These are phyloP conservation scores for Tichodroma muraria DNA, from an alignment of 2,113 vertebrate genomes.

Conservation along the genomic window DNA sequence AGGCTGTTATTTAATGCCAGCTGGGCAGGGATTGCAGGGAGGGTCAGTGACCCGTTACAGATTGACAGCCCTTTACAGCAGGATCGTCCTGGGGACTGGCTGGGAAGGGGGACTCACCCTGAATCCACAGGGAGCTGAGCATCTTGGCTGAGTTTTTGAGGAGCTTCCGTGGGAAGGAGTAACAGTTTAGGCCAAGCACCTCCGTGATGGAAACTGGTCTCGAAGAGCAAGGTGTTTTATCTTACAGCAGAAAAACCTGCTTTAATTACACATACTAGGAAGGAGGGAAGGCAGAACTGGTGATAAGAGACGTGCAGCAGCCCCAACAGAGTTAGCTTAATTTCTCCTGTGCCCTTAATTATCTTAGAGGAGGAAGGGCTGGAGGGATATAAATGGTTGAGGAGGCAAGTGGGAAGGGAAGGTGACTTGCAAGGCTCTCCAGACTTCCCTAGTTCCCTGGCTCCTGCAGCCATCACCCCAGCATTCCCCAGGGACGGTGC, in stretches of 20 bases:
- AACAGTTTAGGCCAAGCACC: neutral
- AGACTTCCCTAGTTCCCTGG: neutral
- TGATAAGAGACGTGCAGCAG: neutral
- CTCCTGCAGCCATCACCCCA: neutral
- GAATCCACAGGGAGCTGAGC: neutral
- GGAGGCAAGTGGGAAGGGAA: neutral
- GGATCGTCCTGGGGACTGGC: rapidly evolving
- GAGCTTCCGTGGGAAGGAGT: neutral
- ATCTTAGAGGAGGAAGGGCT: neutral
- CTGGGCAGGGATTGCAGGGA: neutral
- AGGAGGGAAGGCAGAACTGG: neutral
- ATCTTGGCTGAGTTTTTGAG: neutral
- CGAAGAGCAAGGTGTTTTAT: neutral
- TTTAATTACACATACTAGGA: neutral
- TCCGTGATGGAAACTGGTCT: neutral
- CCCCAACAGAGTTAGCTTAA: constrained; percentile 4
- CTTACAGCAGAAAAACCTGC: neutral
- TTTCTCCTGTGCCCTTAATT: constrained; percentile 33
- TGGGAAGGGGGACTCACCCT: neutral
- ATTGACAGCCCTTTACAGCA: neutral
- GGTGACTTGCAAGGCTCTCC: neutral
- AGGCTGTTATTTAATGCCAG: neutral
- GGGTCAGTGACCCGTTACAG: rapidly evolving
- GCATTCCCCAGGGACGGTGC: neutral
- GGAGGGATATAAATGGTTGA: neutral